These are phyloP conservation scores for Xiphias gladius DNA, from an alignment of 2,113 vertebrate species.

Conservation along the genomic window DNA sequence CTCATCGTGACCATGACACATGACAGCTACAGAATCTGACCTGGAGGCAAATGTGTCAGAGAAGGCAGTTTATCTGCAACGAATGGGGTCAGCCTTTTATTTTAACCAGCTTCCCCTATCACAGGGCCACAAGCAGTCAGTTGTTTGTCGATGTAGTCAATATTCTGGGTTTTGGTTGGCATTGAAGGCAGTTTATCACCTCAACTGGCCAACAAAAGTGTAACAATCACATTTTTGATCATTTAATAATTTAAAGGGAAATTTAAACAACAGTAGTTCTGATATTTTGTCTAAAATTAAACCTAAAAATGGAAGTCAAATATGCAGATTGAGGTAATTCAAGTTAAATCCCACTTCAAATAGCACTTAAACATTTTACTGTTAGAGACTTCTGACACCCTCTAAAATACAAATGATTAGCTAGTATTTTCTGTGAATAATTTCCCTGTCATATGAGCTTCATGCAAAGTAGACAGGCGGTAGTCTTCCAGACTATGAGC, in stretches of 20 bases:
- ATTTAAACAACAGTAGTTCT: background rate
- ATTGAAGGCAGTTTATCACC: background rate
- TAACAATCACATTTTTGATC: background rate
- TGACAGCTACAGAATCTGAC: conserved; percentile 38
- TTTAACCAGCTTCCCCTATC: background rate
- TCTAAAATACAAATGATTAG: conserved; percentile 8
- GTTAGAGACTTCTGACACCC: background rate
- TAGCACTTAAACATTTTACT: background rate
- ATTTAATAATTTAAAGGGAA: background rate
- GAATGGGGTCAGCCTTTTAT: conserved; percentile 13
- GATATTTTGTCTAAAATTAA: conserved; percentile 1
- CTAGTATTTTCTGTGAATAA: conserved; percentile 1
- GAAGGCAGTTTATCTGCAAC: conserved; percentile 27
- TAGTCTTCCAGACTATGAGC: conserved; percentile 12
- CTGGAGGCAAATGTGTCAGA: conserved; percentile 37
- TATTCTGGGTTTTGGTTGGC: background rate
- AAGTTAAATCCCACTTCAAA: conserved; percentile 34
- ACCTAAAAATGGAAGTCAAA: background rate
- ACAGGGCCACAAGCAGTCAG: background rate
- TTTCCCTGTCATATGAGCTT: conserved; percentile 20
- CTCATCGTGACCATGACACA: conserved; percentile 52
- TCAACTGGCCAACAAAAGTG: background rate
- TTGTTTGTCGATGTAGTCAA: conserved; percentile 18
- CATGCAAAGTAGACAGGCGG: conserved; percentile 27
- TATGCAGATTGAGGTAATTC: background rate